Evolutionary conservation across 2,888 invertebrate genomes (phyloP), one percentile per base, ranked within the genome.

Genomic region (Corbicula japonica): DNA sequence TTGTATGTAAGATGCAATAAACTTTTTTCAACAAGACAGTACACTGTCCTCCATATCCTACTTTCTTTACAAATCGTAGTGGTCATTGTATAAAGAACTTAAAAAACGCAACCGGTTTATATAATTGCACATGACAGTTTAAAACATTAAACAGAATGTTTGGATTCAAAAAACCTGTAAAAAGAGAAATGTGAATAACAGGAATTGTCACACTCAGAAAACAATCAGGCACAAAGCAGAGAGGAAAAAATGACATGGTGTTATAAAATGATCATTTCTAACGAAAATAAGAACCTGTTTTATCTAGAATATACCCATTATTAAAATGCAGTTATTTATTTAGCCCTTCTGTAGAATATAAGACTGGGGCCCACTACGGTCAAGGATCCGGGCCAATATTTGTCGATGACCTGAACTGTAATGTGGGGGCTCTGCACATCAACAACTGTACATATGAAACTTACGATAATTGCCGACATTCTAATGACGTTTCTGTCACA

Each of bases 321-420:
- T 4, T 23, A 21, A 8, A 48, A 6, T n/a, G 4, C 21, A 2
- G 15, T 48, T 23, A 48, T n/a, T 23, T 50, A 18, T 50, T 8
- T 41, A 62, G 62, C 10, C 48, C 46, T 0, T 46, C 62, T 2
- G 62, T 62, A 1, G 8, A 12, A 4, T 62, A 32, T 28, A 1
- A 62, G 15, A 28, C 8, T 15, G 23, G 28, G 73, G 65, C 63
- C 10, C 18, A 21, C 8, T 76, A 65, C 32, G 78, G 82, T n/a
- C 28, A 12, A 34, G 83, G 83, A 4, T 38, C 61, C 6, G 83
- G 77, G 10, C 83, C 75, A 15, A 77, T 80, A 56, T 70, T 72
- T 34, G 69, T 72, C 23, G 75, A 71, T 34, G 75, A 76, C 26
- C 46, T 83, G 3, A n/a, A 56, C 1, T 83, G 83, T 52, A 52